These are phyloP conservation scores for Centropus unirufus DNA, from an alignment of 2,113 vertebrate species.

Conservation along the genomic window DNA sequence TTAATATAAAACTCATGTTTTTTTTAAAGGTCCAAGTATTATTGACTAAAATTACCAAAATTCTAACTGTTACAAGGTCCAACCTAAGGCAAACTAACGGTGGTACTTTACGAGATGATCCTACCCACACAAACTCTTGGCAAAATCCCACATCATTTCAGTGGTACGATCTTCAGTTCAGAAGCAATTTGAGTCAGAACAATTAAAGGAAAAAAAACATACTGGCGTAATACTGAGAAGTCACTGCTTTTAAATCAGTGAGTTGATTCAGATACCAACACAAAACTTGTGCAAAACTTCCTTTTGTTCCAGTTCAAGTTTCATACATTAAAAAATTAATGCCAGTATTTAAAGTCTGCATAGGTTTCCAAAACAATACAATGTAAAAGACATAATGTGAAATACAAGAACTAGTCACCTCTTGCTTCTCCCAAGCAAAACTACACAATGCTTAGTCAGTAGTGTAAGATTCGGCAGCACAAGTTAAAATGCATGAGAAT, in stretches of 20 bases:
- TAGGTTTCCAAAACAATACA: neutral
- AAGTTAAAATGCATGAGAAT: neutral
- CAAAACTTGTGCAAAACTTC: neutral
- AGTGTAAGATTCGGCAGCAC: neutral
- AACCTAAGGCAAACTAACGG: neutral
- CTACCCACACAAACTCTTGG: neutral
- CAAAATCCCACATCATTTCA: neutral
- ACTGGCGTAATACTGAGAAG: neutral
- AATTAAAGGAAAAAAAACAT: neutral
- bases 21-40: neutral
- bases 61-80: neutral
- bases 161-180: neutral
- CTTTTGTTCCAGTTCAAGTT: neutral
- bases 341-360: neutral
- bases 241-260: neutral
- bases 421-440: neutral
- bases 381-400: neutral
- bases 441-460: neutral
- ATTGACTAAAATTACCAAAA: neutral
- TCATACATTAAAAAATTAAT: neutral
- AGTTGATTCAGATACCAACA: neutral
- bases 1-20: neutral
- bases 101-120: neutral
- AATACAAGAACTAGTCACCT: too few species aligned
- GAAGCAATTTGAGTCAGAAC: neutral